Evolutionary conservation across 2,113 vertebrate genomes (phyloP), one percentile per base, ranked within the genome.

Genomic region (Brienomyrus longianalis): DNA sequence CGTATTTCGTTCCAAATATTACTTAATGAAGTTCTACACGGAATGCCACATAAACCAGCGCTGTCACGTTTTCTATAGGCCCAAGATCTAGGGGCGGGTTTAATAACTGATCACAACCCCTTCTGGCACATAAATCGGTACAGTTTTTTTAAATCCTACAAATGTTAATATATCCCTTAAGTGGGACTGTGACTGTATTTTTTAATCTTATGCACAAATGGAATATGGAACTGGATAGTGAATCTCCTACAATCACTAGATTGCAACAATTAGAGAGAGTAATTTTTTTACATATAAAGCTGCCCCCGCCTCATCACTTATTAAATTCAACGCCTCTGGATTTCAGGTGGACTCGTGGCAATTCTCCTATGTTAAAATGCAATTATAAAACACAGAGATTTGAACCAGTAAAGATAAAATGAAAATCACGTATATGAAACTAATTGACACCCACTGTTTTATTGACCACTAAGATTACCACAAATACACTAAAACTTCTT

Each of bases 381-480:
- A 62, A 85, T 62, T 84, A 83, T 74, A 31, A 83, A 89, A 51
- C 89, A 85, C 51, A 48, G 11, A 43, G 15, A 47, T 45, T 31
- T 23, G 52, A 84, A 54, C 74, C n/a, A 66, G 39, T 48, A 15
- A n/a, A 21, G 50, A 88, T 51, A 54, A 89, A 88, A 90, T 90
- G 86, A 89, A 91, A 84, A 88, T 70, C 86, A 91, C 93, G 91
- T 90, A 90, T 93, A 95, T 95, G 94, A 95, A 96, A 96, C 96
- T 96, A 96, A 96, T 95, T 93, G 94, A 96, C 95, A 96, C 94
- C 94, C 95, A 96, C 95, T 95, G 94, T 93, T 97, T 96, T 97
- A 97, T 96, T 96, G 95, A 96, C 94, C 95, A 96, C 93, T 93
- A 93, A 95, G 95, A 96, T 95, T 94, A 95, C 94, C 95, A 96